A percentile compares a stretch with the other conserved stretches of the same genome.
Conservation (phyloP, 2,113 vertebrate genomes). For the Bos taurus region DNA sequence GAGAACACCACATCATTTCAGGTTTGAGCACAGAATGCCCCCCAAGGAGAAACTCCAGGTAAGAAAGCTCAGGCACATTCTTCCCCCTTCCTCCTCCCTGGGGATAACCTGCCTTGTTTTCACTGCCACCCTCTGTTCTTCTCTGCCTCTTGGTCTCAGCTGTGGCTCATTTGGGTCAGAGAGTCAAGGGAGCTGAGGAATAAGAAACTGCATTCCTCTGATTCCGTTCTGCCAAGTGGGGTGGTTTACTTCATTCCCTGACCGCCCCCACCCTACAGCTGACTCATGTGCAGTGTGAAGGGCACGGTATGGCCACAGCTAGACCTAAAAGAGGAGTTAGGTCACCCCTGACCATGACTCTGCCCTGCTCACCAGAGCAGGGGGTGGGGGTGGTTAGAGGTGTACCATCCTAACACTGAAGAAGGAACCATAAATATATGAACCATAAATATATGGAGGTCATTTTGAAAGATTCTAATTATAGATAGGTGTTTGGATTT, state of each 20-base stretch:
- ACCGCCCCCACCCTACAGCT: neutral
- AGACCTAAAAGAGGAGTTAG: neutral
- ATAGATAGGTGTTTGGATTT: neutral
- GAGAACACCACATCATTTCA: neutral
- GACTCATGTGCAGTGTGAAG: neutral
- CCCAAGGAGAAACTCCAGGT: neutral
- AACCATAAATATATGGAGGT: neutral
- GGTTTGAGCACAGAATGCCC: neutral
- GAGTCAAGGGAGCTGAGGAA: neutral
- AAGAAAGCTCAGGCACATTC: neutral
- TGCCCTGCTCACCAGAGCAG: neutral
- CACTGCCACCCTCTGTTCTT: neutral
- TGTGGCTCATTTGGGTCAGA: neutral
- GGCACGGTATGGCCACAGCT: accelerated
- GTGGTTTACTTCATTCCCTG: neutral
- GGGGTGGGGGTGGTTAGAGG: neutral
- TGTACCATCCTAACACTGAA: neutral
- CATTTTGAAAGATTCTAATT: neutral
- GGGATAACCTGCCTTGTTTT: neutral
- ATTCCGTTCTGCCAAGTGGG: neutral
- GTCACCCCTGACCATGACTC: neutral
- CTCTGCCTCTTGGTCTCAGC: neutral
- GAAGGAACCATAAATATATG: neutral
- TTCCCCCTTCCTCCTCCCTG: neutral
- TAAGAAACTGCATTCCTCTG: neutral